Base-by-base conservation (phyloP, 2,888 invertebrate species). In the Protophormia terraenovae region DNA sequence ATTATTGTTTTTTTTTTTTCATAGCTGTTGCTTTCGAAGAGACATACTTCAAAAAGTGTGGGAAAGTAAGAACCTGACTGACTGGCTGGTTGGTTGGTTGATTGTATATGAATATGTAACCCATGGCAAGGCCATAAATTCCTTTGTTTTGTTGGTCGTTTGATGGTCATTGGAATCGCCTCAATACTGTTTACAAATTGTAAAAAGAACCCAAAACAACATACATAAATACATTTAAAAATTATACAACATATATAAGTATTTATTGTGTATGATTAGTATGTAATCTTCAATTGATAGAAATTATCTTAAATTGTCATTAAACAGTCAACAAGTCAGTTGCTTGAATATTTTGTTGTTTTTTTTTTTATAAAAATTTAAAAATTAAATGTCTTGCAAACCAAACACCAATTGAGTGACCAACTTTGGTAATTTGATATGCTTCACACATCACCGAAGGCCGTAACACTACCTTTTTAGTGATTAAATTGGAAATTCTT, bases 361-460 rank as follows among this genome's bases (percentile, higher is more conserved):
- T 22, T 50, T 24, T 69, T 53, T 1, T 22, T 55, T 69, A 7
- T 45, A 45, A 27, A 19, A 62, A 29, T 35, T 32, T 62, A 35
- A 50, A 76, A 64, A 27, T 27, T 50, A 47, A 58, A 47, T 73
- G 35, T 55, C 72, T 66, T 58, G 55, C 47, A 24, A 73, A 38
- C 60, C 45, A 24, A 69, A 60, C 75, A 77, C 2, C 76, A 82
- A 77, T 60, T 55, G 55, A 72, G 35, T 79, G 78, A 66, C 82
- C 77, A 75, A 75, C 50, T 73, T 64, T 69, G 73, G 81, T 86
- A 83, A 87, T 87, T 87, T 84, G 87, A 88, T 88, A 91, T 91
- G 90, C 91, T 86, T 88, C 87, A 87, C 91, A 90, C 89, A 90
- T 89, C 89, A 88, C 88, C 91, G 91, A 91, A 91, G 91, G 91